Evolutionary conservation across 2,113 vertebrate genomes (phyloP).

Genomic region (Corydoras maculifer): DNA sequence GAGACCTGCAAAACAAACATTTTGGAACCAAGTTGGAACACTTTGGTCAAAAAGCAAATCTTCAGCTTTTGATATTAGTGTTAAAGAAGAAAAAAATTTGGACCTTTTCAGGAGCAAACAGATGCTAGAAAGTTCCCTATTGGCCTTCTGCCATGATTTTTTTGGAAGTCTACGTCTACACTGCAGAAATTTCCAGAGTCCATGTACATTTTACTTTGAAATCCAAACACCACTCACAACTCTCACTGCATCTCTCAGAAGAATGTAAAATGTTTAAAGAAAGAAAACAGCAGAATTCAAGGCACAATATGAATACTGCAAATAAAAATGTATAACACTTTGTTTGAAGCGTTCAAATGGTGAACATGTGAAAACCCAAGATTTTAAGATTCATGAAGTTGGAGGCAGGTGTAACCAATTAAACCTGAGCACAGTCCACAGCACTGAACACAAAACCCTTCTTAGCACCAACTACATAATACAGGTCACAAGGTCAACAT

Average conservation of each 20-base stretch:
- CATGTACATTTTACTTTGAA: too few relatives aligned
- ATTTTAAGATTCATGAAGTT: background rate
- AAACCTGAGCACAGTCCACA: slow-evolving; percentile 17
- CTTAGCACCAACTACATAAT: slow-evolving; percentile 14
- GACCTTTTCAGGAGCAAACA: too few relatives aligned
- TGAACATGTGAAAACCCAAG: slow-evolving; percentile 28
- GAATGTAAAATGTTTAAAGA: slow-evolving; percentile 39
- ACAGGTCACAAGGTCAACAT: background rate
- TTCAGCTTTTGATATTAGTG: slow-evolving; percentile 13
- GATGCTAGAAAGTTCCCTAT: too few relatives aligned
- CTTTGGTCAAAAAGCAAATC: slow-evolving; percentile 34
- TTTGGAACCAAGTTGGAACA: slow-evolving; percentile 27
- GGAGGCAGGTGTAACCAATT: background rate
- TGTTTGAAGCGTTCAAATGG: slow-evolving; percentile 40
- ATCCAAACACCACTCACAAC: slow-evolving; percentile 37
- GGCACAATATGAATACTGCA: slow-evolving; percentile 68
- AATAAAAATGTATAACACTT: slow-evolving; percentile 52
- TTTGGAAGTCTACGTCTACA: slow-evolving; percentile 31
- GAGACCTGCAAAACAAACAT: slow-evolving; percentile 34
- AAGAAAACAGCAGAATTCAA: slow-evolving; percentile 43
- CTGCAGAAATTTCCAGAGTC: slow-evolving; percentile 18
- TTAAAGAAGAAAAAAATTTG: slow-evolving; percentile 2
- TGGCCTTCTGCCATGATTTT: slow-evolving; percentile 2
- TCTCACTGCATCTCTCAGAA: slow-evolving; percentile 46
- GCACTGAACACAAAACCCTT: background rate